Percentiles rank a stretch among this genome's conserved stretches.
Evolutionary conservation across 2,797 vertebrate species (phyloP).

Genomic region (Danio tinwini): DNA sequence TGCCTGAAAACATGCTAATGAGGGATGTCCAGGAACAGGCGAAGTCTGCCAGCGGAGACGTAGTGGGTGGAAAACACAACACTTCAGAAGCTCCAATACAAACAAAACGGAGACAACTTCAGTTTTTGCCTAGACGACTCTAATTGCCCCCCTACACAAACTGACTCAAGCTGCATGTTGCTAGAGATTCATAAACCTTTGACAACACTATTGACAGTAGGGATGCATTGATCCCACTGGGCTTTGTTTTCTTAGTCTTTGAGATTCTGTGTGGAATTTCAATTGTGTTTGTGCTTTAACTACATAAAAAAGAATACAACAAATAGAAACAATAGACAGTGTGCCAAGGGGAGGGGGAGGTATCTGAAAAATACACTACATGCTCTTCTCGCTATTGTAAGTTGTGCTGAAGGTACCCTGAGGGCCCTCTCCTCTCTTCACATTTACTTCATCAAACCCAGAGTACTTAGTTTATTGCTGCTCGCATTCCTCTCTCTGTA

Average conservation of each 20-base stretch:
- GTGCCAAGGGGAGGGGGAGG: constrained; percentile 10
- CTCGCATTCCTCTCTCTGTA: constrained; percentile 2
- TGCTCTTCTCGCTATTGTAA: constrained; percentile 15
- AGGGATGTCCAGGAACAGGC: constrained; percentile 59
- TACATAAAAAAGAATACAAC: constrained; percentile 25
- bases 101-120: constrained; percentile 49
- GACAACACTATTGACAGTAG: constrained; percentile 37
- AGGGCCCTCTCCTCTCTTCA: background rate
- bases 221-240: constrained; percentile 27
- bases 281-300: constrained; percentile 33
- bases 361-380: constrained; percentile 30
- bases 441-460: constrained; percentile 38
- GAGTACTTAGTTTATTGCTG: constrained; percentile 21
- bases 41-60: constrained; percentile 57
- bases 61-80: constrained; percentile 56
- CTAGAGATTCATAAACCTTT: constrained; percentile 43
- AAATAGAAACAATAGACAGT: constrained; percentile 37
- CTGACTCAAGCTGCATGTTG: constrained; percentile 40
- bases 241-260: constrained; percentile 44
- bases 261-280: constrained; percentile 36
- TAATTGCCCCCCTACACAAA: constrained; percentile 57
- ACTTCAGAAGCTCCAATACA: constrained; percentile 48
- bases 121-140: constrained; percentile 47
- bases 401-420: constrained; percentile 25
- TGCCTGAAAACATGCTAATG: constrained; percentile 69